Evolutionary conservation across 1,140 invertebrate genomes (phyloP).

Genomic region (Helicoverpa armigera): DNA sequence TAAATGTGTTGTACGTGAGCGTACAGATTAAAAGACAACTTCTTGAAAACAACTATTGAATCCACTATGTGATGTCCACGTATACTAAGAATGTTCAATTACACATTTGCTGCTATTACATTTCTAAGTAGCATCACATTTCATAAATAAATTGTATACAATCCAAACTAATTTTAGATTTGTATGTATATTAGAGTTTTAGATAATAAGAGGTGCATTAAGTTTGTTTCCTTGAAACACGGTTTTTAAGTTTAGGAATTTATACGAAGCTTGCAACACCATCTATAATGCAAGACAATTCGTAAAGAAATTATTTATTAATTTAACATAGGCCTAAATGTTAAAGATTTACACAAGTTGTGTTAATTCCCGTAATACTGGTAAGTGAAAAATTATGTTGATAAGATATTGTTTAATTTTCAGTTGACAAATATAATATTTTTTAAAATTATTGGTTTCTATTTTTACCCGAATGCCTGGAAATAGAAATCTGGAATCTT

Average conservation of each 20-base stretch:
- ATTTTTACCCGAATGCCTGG: constrained; percentile 5
- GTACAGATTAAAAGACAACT: constrained; percentile 13
- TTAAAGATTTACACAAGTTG: constrained; percentile 70
- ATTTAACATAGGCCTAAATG: constrained; percentile 74
- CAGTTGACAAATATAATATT: constrained; percentile 86
- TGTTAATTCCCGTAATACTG: constrained; percentile 78
- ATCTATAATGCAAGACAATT: constrained; percentile 51
- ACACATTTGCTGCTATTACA: constrained; percentile 30
- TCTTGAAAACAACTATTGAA: constrained; percentile 4
- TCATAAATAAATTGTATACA: constrained; percentile 42
- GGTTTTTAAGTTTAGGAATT: constrained; percentile 63
- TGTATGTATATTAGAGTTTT: constrained; percentile 82
- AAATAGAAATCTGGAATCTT: no score
- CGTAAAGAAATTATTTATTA: constrained; percentile 64
- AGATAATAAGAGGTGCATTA: constrained; percentile 79
- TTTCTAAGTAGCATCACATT: constrained; percentile 51
- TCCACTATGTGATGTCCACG: not conserved
- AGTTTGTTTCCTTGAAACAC: constrained; percentile 65
- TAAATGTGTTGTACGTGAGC: not conserved
- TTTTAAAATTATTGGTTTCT: constrained; percentile 72
- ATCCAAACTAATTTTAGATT: constrained; percentile 48
- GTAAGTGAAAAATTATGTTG: constrained; percentile 67
- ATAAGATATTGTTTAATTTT: constrained; percentile 81
- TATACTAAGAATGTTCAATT: not conserved
- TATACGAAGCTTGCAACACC: constrained; percentile 60